Conservation (phyloP, 2,113 vertebrate genomes). For the Okapia johnstoni region DNA sequence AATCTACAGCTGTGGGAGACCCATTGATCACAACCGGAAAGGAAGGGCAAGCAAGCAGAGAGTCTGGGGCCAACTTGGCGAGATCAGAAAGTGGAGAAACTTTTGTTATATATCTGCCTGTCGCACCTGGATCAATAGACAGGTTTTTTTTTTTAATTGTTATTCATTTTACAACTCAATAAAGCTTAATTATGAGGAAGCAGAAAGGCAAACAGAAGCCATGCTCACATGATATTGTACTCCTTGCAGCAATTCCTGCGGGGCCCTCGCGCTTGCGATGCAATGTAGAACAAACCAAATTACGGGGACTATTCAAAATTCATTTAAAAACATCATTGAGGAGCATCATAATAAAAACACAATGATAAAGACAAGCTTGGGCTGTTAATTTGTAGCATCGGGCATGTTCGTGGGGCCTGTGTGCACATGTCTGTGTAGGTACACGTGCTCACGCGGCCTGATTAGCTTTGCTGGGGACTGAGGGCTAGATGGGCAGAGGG, state of each 20-base stretch:
- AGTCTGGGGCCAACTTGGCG: background rate
- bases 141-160: conserved; percentile 76
- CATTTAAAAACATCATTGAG: conserved; percentile 86
- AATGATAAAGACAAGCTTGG: conserved; percentile 80
- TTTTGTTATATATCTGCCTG: conserved; percentile 66
- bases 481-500: background rate
- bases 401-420: conserved; percentile 74
- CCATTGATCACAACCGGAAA: background rate
- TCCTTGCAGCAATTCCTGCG: conserved; percentile 82
- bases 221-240: conserved; percentile 78
- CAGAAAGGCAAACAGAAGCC: conserved; percentile 83
- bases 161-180: conserved; percentile 87
- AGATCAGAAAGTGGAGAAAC: conserved; percentile 64
- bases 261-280: conserved; percentile 73
- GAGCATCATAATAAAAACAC: conserved; percentile 87
- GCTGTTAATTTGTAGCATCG: conserved; percentile 81
- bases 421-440: conserved; percentile 40
- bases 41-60: background rate
- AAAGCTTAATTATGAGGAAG: conserved; percentile 89
- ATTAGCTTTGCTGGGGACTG: conserved; percentile 72
- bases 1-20: too few species aligned
- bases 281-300: conserved; percentile 84
- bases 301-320: conserved; percentile 86
- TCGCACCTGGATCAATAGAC: conserved; percentile 84
- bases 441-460: conserved; percentile 5